Evolutionary conservation across 1,140 invertebrate species (phyloP), one percentile per base, ranked within the genome.

Genomic region (Microplitis mediator): DNA sequence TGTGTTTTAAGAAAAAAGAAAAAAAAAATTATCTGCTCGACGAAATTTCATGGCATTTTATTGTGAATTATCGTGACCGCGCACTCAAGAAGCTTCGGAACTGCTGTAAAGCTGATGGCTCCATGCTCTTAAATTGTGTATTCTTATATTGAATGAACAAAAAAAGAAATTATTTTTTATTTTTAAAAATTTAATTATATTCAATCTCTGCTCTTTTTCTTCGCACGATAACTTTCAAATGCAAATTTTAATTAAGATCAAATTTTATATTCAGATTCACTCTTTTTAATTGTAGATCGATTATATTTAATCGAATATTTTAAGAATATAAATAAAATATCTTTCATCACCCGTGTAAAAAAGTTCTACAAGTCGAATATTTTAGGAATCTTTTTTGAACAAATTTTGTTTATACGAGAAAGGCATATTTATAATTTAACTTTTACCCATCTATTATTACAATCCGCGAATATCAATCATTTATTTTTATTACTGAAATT

Each of bases 141-240:
- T 62, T 32, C 9, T 72, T 73, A 69, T 35, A 70, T 35, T 74
- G 52, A 68, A 69, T 66, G 69, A 51, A 36, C 65, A 68, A 51
- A 52, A 45, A 45, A 6, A n/a, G n/a, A 9, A 52, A 5, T 56
- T 65, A 45, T 72, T 51, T 54, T 51, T 64, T 72, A 64, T 68
- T 71, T 70, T 69, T 66, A 74, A 66, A 61, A 64, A 70, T 62
- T 65, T 76, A 51, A 66, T 65, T 23, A 23, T 69, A 72, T 54
- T 69, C 58, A 72, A 69, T 67, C 23, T 76, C 69, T 71, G 62
- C n/a, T 52, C 34, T 68, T 62, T 67, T 68, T 63, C 4, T 66
- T 65, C 60, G 36, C 39, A 45, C 39, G 39, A 45, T 45, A 45
- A 45, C 11, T 45, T 11, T 72, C 61, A 66, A 32, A 71, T 71